Evolutionary conservation across 1,140 invertebrate genomes (phyloP), one percentile per base, ranked within the genome.

Genomic region (Pygmarrhopalites habei): DNA sequence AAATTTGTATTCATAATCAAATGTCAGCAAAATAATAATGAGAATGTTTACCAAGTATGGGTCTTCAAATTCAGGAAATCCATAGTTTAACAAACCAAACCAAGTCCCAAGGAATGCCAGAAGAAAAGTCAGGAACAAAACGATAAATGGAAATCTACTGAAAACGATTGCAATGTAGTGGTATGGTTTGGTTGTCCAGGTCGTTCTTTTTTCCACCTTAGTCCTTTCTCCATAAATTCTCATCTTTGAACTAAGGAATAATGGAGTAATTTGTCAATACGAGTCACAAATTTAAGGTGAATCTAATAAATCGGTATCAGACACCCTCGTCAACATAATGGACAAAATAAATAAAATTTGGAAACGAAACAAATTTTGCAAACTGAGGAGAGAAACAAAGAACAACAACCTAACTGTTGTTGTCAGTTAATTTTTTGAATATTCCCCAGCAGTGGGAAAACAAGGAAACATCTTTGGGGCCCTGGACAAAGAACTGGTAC

Each of bases 1-100:
- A 15, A 30, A 26, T 41, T 32, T 19, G 32, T 14, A 17, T n/a
- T 47, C 29, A 41, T 17, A 58, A 29, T 12, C 46, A 25, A 60
- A n/a, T 41, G 12, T 41, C 12, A 12, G 12, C n/a, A n/a, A 41
- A 19, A 41, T 23, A 58, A 58, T 58, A 7, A 23, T 58, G 7
- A 5, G 17, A 21, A 15, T 4, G 28, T 7, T 49, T 49, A 49
- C 46, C 15, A 14, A 19, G 21, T 49, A 49, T 12, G 46, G 46
- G 21, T 49, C 46, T 10, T 49, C 15, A 49, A 49, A 49, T 23
- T 49, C 46, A 7, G 46, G 46, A 49, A 49, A 49, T 15, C 46
- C 46, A 49, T 49, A 19, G 10, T 49, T 7, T 23, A 19, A 49
- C 15, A 49, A 7, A 49, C 46, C 21, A 21, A 23, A 10, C 46